phyloP scores from a whole-genome alignment of 2,797 vertebrate species.

The Lepidocolaptes lacrymiger region DNA sequence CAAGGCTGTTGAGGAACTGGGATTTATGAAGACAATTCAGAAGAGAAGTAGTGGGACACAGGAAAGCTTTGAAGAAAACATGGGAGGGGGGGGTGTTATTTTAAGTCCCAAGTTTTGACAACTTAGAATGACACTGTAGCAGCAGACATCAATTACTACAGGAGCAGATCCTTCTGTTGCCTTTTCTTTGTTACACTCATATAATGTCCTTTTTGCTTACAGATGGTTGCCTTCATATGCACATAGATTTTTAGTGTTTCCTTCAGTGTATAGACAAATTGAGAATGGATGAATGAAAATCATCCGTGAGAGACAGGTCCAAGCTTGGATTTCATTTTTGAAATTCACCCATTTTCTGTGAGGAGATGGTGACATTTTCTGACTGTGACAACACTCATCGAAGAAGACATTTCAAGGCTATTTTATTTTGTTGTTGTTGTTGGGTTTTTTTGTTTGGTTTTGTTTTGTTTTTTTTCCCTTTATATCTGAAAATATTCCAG shows the following conservation, averaged over 20 bases:
- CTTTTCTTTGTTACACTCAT: not conserved
- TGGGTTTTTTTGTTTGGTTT: not conserved
- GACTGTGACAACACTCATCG: not conserved
- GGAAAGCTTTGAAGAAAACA: not conserved
- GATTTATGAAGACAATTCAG: not conserved
- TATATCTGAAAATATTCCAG: not conserved
- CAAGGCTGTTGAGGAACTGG: slow-evolving; percentile 23
- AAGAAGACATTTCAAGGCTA: not conserved
- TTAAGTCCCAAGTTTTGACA: not conserved
- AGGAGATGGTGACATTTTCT: not conserved
- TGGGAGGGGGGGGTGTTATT: not conserved
- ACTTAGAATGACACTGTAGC: not conserved
- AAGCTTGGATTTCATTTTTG: not conserved
- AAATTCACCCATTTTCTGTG: not conserved
- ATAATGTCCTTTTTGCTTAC: slow-evolving; percentile 14
- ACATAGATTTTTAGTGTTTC: not conserved
- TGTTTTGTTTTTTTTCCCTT: not conserved
- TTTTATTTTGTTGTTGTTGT: not conserved
- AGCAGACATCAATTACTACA: not conserved
- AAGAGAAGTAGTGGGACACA: not conserved
- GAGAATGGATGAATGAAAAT: not conserved
- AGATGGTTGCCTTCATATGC: not conserved
- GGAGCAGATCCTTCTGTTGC: slow-evolving; percentile 3
- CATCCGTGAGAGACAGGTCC: not conserved
- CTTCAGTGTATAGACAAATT: not conserved